Conservation (phyloP, 37 sponge, comb jelly and placozoan genomes). For the Amphimedon queenslandica region DNA sequence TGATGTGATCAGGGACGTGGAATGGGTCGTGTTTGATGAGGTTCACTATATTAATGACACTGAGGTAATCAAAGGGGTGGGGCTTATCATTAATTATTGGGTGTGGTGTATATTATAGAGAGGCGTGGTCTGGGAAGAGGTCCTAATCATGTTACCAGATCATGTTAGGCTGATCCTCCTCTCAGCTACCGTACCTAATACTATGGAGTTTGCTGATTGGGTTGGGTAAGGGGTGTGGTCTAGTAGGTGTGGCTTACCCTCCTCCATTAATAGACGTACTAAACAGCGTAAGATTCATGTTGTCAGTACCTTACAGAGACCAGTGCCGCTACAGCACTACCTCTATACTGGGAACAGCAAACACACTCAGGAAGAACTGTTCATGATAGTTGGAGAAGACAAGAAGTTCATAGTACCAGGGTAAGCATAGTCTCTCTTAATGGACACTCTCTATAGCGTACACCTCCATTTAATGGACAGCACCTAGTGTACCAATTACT, state of each 20-base stretch:
- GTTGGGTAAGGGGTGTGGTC: slow-evolving; percentile 73
- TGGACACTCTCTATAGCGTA: no score
- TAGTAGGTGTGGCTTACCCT: background rate
- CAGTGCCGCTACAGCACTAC: slow-evolving; percentile 93
- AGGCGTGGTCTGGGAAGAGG: slow-evolving; percentile 99
- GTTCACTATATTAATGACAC: slow-evolving; percentile 86
- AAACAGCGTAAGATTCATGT: slow-evolving; percentile 89
- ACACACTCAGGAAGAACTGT: slow-evolving; percentile 87
- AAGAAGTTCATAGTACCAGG: slow-evolving; percentile 48
- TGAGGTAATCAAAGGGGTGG: slow-evolving; percentile 46
- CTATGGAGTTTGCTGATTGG: slow-evolving; percentile 98
- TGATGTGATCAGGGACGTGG: slow-evolving; percentile 92
- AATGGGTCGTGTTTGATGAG: slow-evolving; percentile 98
- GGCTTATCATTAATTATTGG: background rate
- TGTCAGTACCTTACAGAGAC: slow-evolving; percentile 85
- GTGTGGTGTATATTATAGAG: slow-evolving; percentile 48
- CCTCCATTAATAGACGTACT: slow-evolving; percentile 60
- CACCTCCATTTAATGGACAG: no score
- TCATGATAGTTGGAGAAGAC: slow-evolving; percentile 77
- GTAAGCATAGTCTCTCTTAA: no score
- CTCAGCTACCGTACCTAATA: slow-evolving; percentile 98
- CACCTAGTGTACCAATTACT: background rate
- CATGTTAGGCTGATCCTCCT: slow-evolving; percentile 89
- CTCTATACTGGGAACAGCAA: slow-evolving; percentile 95
- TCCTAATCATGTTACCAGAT: slow-evolving; percentile 97